Percentiles rank a stretch among this genome's conserved stretches.
phyloP scores from a whole-genome alignment of 2,797 vertebrate species.

The Pipistrellus nathusii region DNA sequence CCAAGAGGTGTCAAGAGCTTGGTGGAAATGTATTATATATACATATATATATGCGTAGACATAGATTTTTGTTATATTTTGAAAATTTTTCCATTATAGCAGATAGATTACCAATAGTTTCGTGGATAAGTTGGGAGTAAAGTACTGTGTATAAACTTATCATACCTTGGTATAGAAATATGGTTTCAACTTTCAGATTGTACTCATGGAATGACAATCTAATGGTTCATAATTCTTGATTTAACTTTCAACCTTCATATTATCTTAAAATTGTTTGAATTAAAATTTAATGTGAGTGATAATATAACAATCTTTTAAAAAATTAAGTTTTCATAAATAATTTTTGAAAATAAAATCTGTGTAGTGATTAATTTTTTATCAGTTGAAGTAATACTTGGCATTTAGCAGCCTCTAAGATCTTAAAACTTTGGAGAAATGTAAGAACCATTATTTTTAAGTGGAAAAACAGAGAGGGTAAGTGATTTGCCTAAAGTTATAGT shows the following conservation, averaged over 20 bases:
- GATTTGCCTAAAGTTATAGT: neutral
- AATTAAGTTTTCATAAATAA: neutral
- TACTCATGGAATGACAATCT: neutral
- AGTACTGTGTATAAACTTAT: neutral
- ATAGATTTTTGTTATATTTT: constrained; percentile 7
- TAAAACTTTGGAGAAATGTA: constrained; percentile 34
- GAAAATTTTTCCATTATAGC: neutral
- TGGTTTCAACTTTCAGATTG: neutral
- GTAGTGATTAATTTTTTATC: neutral
- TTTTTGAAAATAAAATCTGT: constrained; percentile 32
- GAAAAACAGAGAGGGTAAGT: constrained; percentile 14
- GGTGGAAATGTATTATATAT: neutral
- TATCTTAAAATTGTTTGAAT: constrained; percentile 36
- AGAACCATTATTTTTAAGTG: constrained; percentile 18
- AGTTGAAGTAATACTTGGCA: neutral
- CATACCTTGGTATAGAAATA: neutral
- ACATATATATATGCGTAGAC: neutral
- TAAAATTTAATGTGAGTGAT: constrained; percentile 38
- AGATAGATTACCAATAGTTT: constrained; percentile 38
- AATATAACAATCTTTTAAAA: neutral
- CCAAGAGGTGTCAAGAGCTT: neutral
- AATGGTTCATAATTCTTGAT: constrained; percentile 42
- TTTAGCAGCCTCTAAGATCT: constrained; percentile 31
- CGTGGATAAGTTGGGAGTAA: neutral
- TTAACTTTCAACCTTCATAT: constrained; percentile 47